Conservation (phyloP, 2,888 invertebrate species). For the Agrotis puta region DNA sequence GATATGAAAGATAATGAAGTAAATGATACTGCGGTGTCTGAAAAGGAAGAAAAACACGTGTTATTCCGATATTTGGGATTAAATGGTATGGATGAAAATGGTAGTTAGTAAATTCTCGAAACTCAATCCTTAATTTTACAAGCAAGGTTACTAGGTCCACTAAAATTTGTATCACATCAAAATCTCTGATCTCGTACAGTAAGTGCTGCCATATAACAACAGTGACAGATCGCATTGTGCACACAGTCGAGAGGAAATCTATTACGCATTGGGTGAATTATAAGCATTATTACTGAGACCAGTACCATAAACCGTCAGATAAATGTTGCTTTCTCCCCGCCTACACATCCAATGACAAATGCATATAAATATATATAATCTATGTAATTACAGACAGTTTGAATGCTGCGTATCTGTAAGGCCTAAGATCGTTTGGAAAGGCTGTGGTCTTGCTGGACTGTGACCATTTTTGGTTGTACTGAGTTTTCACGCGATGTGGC, state of each 20-base stretch:
- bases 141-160: slow-evolving; percentile 34
- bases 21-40: neutral
- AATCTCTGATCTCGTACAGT: slow-evolving; percentile 30
- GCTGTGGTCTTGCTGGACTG: slow-evolving; percentile 20
- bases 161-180: slow-evolving; percentile 38
- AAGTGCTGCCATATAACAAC: slow-evolving; percentile 48
- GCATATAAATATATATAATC: slow-evolving; percentile 71
- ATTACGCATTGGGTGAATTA: slow-evolving; percentile 68
- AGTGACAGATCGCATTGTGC: slow-evolving; percentile 61
- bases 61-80: neutral
- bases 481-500: slow-evolving; percentile 48
- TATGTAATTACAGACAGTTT: slow-evolving; percentile 59
- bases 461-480: slow-evolving; percentile 37
- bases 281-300: slow-evolving; percentile 65
- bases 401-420: slow-evolving; percentile 48
- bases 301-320: slow-evolving; percentile 64
- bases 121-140: slow-evolving; percentile 4
- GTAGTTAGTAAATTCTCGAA: neutral
- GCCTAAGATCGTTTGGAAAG: slow-evolving; percentile 42
- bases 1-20: neutral
- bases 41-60: neutral
- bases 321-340: slow-evolving; percentile 77
- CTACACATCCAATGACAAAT: slow-evolving; percentile 77
- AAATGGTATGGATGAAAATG: neutral
- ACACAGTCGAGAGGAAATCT: slow-evolving; percentile 60